phyloP scores from a whole-genome alignment of 37 sponge, comb jelly and placozoan genomes.

The Petrosia ficiformis region DNA sequence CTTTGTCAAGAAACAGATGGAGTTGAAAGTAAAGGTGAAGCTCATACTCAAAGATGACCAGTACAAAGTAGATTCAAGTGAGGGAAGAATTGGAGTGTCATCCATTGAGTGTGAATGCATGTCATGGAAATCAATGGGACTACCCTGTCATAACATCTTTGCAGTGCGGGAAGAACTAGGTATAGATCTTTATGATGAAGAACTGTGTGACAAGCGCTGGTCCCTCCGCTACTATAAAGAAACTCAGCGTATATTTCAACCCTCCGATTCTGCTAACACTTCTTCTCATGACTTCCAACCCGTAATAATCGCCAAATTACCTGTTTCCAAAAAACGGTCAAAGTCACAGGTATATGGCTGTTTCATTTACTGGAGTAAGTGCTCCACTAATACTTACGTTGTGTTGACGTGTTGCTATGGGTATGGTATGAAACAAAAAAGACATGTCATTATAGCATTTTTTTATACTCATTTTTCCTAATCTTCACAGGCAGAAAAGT shows the following conservation, averaged over 20 bases:
- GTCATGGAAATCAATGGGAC: too few species aligned
- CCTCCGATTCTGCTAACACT: not conserved
- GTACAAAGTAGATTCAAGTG: not conserved
- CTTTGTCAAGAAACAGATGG: constrained; percentile 35
- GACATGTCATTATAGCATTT: too few species aligned
- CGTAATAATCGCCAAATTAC: not conserved
- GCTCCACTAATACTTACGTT: too few species aligned
- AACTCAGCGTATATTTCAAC: constrained; percentile 17
- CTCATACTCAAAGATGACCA: too few species aligned
- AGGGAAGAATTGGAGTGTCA: not conserved
- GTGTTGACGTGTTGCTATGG: too few species aligned
- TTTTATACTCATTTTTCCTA: not conserved
- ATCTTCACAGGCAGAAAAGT: not conserved
- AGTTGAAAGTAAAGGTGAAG: constrained; percentile 20
- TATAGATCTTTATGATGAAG: constrained; percentile 22
- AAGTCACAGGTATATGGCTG: constrained; percentile 28
- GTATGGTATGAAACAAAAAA: too few species aligned
- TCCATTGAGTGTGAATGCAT: not conserved
- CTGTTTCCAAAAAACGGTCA: constrained; percentile 7
- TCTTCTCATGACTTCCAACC: not conserved
- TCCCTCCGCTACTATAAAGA: constrained; percentile 23
- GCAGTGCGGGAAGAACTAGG: not conserved
- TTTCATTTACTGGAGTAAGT: too few species aligned
- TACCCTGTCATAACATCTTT: too few species aligned
- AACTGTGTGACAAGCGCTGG: constrained; percentile 34